Base-by-base conservation (phyloP, 2,888 invertebrate genomes). In the Pandemis cinnamomeana region DNA sequence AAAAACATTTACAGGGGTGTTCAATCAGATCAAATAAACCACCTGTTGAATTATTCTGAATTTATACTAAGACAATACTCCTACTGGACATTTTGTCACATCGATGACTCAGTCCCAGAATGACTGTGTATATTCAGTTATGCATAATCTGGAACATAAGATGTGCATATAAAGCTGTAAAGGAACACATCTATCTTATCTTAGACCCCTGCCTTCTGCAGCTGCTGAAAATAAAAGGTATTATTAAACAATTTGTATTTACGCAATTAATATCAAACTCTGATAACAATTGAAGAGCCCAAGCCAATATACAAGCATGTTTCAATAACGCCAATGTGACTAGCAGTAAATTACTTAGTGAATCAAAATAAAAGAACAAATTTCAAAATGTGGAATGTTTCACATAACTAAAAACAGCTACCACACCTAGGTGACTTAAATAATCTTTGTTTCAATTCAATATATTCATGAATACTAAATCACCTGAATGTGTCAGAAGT, bases 171-270 rank as follows among this genome's bases (percentile, higher is more conserved):
- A n/a, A 63, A 70, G 66, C 66, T 70, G 73, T 61, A 74, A 70
- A 51, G n/a, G 11, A 67, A 53, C 69, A 73, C 70, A 53, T 71
- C 66, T 53, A 71, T 71, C 74, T 74, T 74, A 74, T 71, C 74
- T 74, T 41, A 71, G 74, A 63, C 67, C 48, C 71, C 71, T 63
- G 71, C 75, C 75, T 71, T 75, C 63, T 63, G 71, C 71, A 71
- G 67, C 75, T 48, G 58, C 71, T 75, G 75, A 46, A 75, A 71
- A 75, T 11, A 68, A 75, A 75, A 67, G 36, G 62, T 63, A 68
- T 71, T 60, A 60, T 75, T 75, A 63, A 67, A 71, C 60, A 15
- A 53, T 55, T 71, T 67, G 67, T 20, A 53, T 15, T 60, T 20
- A 48, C 42, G 20, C n/a, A 51, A 74, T 51, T 48, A 7, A 15